Evolutionary conservation across 2,797 vertebrate species (phyloP), one percentile per base, ranked within the genome.

Genomic region (Sebastes ruberrimus): DNA sequence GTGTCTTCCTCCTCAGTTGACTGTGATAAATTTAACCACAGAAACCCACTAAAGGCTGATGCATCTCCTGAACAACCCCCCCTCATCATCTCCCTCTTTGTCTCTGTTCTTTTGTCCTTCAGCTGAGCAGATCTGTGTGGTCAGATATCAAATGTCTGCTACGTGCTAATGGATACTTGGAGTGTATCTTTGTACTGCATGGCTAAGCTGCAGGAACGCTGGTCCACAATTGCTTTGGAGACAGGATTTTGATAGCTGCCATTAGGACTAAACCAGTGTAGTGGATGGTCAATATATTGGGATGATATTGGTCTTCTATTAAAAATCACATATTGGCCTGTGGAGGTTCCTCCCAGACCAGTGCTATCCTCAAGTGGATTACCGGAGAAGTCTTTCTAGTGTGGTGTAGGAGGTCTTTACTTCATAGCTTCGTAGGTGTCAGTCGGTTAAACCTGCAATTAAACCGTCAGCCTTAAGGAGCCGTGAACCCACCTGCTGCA

Each of bases 101-200:
- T 74, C 80, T 83, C 76, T 76, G 74, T 89, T 77, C 78, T 49
- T 88, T 90, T 94, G 94, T 87, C 94, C 94, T 95, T 95, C 92
- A 93, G 88, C 82, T 25, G 67, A 65, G 78, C 85, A 85, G 91
- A 93, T 90, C 90, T 84, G 76, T 84, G 80, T 74, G 90, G 79
- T 86, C 64, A 74, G 85, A 90, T 95, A 94, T 95, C 92, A 88
- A 38, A 76, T 96, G 86, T 93, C 94, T 66, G 82, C 72, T 69
- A 46, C 49, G 46, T 83, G 78, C 86, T 94, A 95, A 94, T 93
- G 84, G 93, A 88, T 82, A 84, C 86, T 83, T 10, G 35, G 78
- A 71, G 35, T 87, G 75, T 73, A 68, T 83, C 52, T 74, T 52
- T 68, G 66, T 23, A 22, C 33, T 60, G 55, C 71, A 63, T 16